phyloP scores from a whole-genome alignment of 2,797 vertebrate species.

The Urosaurus nigricauda region DNA sequence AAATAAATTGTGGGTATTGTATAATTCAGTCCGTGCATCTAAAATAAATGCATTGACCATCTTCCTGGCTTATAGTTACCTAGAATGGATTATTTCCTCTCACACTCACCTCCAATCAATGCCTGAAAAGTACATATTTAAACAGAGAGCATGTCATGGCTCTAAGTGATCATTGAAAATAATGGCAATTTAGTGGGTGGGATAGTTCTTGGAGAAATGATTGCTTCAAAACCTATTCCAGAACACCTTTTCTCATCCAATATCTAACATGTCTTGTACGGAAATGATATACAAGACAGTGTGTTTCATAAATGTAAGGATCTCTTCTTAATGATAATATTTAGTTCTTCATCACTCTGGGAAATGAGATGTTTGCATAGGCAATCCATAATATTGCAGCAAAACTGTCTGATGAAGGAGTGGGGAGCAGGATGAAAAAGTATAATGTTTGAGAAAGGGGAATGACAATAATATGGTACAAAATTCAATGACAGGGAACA shows the following conservation, averaged over 20 bases:
- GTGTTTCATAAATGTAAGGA: neutral
- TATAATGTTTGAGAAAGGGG: neutral
- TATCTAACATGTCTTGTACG: neutral
- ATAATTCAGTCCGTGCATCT: neutral
- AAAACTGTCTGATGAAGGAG: conserved; percentile 19
- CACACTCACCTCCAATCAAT: neutral
- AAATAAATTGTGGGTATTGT: neutral
- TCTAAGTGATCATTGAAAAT: conserved; percentile 2
- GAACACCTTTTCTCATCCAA: conserved; percentile 15
- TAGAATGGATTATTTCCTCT: conserved; percentile 8
- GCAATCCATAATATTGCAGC: neutral
- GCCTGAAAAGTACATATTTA: conserved; percentile 15
- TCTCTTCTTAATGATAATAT: conserved; percentile 29
- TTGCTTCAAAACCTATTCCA: conserved; percentile 17
- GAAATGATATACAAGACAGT: conserved; percentile 20
- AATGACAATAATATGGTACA: neutral
- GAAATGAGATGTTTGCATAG: conserved; percentile 25
- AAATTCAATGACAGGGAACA: conserved; percentile 11
- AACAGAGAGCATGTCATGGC: neutral
- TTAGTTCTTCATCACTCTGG: conserved; percentile 19
- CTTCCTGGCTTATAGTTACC: neutral
- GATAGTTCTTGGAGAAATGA: conserved; percentile 8
- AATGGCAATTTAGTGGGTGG: neutral
- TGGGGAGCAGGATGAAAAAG: neutral
- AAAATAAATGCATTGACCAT: neutral